Evolutionary conservation across 2,113 vertebrate genomes (phyloP), one percentile per base, ranked within the genome.

Genomic region (Aepyceros melampus): DNA sequence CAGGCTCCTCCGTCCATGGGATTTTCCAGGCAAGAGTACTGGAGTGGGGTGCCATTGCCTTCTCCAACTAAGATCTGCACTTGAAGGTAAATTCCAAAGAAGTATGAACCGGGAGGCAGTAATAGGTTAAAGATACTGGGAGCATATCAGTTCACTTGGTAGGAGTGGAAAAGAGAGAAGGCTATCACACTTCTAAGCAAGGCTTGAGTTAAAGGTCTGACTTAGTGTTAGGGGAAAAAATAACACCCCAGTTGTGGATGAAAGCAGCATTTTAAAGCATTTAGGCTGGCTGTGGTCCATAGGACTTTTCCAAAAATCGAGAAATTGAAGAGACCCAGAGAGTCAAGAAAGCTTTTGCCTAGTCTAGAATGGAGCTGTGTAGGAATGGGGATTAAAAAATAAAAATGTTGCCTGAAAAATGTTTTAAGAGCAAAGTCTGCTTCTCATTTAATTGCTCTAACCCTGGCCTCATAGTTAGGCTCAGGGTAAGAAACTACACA

Each of bases 401-500:
- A 91, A 95, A 92, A 78, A 87, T 55, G 89, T 45, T 62, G 40
- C 67, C 25, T 93, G 25, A 45, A 17, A 58, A 90, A 27, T 67
- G 33, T 67, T 47, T 62, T 40, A 85, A 90, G 87, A 60, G 45
- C 60, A 91, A 45, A 95, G 16, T 89, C 94, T 95, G 92, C 56
- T 97, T 98, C 29, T 94, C 53, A 84, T 94, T 97, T 84, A 53
- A 58, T 94, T 89, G 67, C 82, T 62, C 19, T 95, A 94, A 94
- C 15, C 53, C 78, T 14, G 47, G 51, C 76, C 82, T 79, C 94
- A 76, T 7, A 36, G 49, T 79, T 56, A 83, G 56, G 33, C 76
- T 97, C 86, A n/a, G 76, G 62, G 15, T 51, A 93, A 89, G 95
- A 90, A 60, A 64, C 40, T 67, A 60, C 78, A 45, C 27, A n/a